Evolutionary conservation across 2,888 invertebrate species (phyloP), one percentile per base, ranked within the genome.

Genomic region (Leptinotarsa haldemani): DNA sequence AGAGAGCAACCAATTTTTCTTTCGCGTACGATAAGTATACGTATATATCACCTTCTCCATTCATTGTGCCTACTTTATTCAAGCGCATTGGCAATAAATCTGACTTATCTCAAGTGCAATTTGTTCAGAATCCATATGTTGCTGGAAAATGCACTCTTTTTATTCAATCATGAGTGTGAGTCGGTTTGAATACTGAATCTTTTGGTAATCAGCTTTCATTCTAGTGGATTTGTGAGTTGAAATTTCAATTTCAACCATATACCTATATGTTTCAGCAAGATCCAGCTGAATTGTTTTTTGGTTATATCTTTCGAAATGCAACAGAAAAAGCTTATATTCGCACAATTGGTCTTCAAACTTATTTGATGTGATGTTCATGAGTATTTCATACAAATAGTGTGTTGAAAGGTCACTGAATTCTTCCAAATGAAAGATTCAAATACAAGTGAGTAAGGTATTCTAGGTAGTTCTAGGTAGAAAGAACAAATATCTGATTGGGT

Each of bases 71-170:
- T 53, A n/a, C 53, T 12, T 53, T 53, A 20, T 20, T 53, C 53
- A 18, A 53, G 53, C n/a, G 20, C 53, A 53, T n/a, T 53, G 53
- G 53, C 4, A 18, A 53, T 53, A 53, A 53, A 53, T 53, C 20
- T 20, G 18, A 53, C 18, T 53, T n/a, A 53, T 7, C 9, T 53
- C 20, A 9, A 47, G 13, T 53, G 9, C 20, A 53, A 12, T 53
- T 53, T 9, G 7, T 53, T 20, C 9, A 3, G 9, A 53, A 53
- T 20, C 3, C 53, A 20, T 53, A 18, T 18, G 5, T 20, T 20
- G 4, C 9, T 9, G 9, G 2, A 9, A 53, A 53, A 12, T 53
- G 20, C 20, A 53, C 20, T 9, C 0, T 18, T 53, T 53, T 53
- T 53, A 7, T 18, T 53, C 53, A 53, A 53, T 53, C n/a, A 1